A percentile compares a stretch with the other conserved stretches of the same genome.
Evolutionary conservation across 2,888 invertebrate genomes (phyloP).

Genomic region (Melanargia galathea): DNA sequence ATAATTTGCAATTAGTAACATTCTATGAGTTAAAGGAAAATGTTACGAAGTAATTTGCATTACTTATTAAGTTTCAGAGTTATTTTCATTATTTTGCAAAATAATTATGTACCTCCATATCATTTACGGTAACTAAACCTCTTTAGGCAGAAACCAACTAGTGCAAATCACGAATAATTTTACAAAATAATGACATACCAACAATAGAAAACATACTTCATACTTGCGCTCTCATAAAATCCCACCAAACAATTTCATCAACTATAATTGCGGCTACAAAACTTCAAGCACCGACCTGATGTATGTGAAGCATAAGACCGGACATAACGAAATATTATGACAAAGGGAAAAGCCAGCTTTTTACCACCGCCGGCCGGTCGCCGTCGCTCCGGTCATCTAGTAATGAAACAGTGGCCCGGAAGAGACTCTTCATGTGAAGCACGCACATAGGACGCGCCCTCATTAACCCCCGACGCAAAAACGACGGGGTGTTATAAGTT

Average conservation of each 20-base stretch:
- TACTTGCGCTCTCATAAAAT: constrained; percentile 1
- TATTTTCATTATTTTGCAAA: neutral
- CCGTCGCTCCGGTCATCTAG: constrained; percentile 66
- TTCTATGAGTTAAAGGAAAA: constrained; percentile 1
- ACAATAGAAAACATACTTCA: neutral
- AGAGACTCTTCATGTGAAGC: constrained; percentile 46
- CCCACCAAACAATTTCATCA: constrained; percentile 6
- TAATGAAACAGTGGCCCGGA: constrained; percentile 66
- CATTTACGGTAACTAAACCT: no score
- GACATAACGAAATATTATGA: constrained; percentile 43
- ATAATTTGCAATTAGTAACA: constrained; percentile 3
- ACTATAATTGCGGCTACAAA: constrained; percentile 23
- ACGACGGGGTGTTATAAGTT: no score
- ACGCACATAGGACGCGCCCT: constrained; percentile 43
- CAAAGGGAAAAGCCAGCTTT: constrained; percentile 68
- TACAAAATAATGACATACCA: neutral
- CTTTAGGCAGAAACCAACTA: no score
- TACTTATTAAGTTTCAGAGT: constrained; percentile 1
- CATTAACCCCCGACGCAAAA: no score
- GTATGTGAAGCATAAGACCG: constrained; percentile 35
- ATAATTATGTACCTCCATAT: no score
- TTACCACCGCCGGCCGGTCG: constrained; percentile 44
- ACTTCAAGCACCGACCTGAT: constrained; percentile 33
- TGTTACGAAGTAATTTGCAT: constrained; percentile 9
- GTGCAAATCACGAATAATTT: neutral